Base-by-base conservation (phyloP, 2,113 vertebrate genomes). In the Austrofundulus limnaeus region DNA sequence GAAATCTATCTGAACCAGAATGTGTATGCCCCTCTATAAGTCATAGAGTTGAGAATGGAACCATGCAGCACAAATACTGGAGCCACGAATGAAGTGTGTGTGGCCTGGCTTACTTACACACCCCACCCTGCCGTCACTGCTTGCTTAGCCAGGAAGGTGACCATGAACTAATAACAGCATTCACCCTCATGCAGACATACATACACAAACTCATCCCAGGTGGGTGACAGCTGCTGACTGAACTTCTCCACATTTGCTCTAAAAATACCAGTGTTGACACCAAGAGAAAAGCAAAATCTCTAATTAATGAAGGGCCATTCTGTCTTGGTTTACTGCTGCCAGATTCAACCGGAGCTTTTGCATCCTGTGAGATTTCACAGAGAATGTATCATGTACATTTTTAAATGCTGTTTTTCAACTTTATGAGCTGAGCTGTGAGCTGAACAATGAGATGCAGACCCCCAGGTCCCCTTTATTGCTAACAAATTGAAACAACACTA, bases 191-290 rank as follows among this genome's bases (percentile, higher is more conserved):
- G 38, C 81, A 83, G 68, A 82, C 82, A 75, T 55, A 77, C 63
- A 55, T 39, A 60, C 61, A 60, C 71, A 68, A 68, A 43, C 70
- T 78, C 78, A 69, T 82, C 78, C 89, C 86, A 90, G 88, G 84
- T 89, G 90, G 87, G 78, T 84, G 84, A 61, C 88, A 90, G 90
- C 90, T 90, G 88, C 80, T 84, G 81, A 87, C 75, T 65, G 84
- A 87, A 73, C 68, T 21, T 38, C 72, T 86, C 76, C 65, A 25
- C 43, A 17, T 81, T 80, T 55, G 50, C 81, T 81, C 78, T 84
- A 84, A 90, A 87, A 90, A 88, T 88, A 90, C 77, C 78, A 28
- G 77, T 50, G 60, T 55, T 82, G 80, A 87, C 80, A 84, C 72
- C 37, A 51, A 31, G 49, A 77, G 64, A 49, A 68, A 83, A 80